These are phyloP conservation scores for Pollimyrus isidori DNA, from an alignment of 2,113 vertebrate genomes.

Conservation along the genomic window DNA sequence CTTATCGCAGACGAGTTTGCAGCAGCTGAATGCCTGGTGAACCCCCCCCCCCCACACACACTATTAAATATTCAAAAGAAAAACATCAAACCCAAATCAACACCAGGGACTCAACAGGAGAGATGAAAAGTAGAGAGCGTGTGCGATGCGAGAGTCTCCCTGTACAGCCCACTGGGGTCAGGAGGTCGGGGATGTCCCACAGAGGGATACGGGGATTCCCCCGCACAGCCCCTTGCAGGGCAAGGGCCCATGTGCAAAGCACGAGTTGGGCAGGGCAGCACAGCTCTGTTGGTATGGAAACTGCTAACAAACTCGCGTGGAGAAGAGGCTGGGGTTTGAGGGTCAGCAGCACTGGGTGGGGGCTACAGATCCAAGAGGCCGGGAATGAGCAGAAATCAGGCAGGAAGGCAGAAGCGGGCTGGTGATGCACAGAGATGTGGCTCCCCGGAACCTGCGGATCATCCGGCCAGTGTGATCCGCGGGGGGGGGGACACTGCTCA, in stretches of 20 bases:
- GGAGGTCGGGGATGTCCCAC: neutral
- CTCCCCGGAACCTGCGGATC: too few relatives aligned
- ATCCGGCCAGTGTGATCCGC: too few relatives aligned
- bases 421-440: too few relatives aligned
- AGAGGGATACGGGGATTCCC: neutral
- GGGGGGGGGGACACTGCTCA: too few relatives aligned
- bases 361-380: neutral
- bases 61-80: neutral
- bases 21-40: neutral
- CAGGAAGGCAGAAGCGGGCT: neutral
- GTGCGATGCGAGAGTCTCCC: neutral
- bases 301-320: neutral
- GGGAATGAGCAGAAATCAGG: neutral
- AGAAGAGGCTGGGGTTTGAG: neutral
- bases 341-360: neutral
- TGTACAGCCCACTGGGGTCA: neutral
- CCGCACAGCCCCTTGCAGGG: neutral
- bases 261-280: neutral
- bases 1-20: conserved; percentile 33
- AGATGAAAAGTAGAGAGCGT: neutral
- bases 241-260: neutral
- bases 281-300: neutral
- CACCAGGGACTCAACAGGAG: neutral
- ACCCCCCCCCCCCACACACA: neutral
- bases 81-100: neutral